Percentiles rank a stretch among this genome's conserved stretches.
Evolutionary conservation across 2,888 invertebrate genomes (phyloP).

Genomic region (Schizotus pectinicornis): DNA sequence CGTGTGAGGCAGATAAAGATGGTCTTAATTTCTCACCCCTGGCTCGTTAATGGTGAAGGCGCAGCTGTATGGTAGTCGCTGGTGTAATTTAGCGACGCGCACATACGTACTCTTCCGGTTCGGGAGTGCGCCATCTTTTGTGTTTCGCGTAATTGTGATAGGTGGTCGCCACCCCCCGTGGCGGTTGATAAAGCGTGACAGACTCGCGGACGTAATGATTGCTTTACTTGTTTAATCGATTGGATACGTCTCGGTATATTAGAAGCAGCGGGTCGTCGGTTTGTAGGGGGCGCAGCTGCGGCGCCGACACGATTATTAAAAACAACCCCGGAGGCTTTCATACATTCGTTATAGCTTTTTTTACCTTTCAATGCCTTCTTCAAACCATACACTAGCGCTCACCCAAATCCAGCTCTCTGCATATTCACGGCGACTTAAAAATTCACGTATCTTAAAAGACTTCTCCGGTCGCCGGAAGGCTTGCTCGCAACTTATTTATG

Average conservation of each 20-base stretch:
- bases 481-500: no score
- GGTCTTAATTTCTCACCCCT: no score
- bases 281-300: slow-evolving; percentile 42
- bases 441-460: neutral
- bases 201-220: slow-evolving; percentile 44
- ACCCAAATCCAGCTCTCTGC: no score
- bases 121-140: neutral
- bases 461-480: no score
- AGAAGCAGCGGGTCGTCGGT: slow-evolving; percentile 39
- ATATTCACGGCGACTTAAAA: neutral
- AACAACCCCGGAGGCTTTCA: slow-evolving; percentile 39
- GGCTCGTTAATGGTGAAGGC: no score
- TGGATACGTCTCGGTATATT: slow-evolving; percentile 45
- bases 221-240: slow-evolving; percentile 51
- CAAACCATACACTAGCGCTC: no score
- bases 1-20: no score
- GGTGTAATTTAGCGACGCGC: no score
- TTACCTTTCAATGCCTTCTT: neutral
- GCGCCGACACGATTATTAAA: slow-evolving; percentile 43
- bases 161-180: neutral
- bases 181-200: slow-evolving; percentile 22
- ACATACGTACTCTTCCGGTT: no score
- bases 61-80: no score
- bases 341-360: slow-evolving; percentile 5
- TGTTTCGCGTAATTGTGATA: no score